phyloP scores from a whole-genome alignment of 2,797 vertebrate species.

The Ara ararauna region DNA sequence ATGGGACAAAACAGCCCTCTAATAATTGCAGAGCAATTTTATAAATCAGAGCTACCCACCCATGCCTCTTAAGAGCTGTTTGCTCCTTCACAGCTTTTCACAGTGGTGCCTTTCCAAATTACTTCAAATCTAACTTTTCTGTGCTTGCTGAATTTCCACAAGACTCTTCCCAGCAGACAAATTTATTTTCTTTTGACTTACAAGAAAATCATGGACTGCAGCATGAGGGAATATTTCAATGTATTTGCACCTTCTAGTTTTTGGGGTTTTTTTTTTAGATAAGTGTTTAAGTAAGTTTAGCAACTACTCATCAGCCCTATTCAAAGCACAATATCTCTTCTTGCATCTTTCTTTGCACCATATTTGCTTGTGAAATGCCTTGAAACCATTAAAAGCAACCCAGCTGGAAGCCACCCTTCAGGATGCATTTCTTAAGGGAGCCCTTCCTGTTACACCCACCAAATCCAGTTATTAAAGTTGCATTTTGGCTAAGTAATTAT shows the following conservation, averaged over 20 bases:
- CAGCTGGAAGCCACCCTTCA: neutral
- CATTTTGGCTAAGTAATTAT: neutral
- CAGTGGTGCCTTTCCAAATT: neutral
- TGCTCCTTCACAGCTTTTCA: neutral
- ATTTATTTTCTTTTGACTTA: neutral
- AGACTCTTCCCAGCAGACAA: rapidly evolving
- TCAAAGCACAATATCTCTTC: neutral
- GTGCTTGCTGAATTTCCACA: rapidly evolving
- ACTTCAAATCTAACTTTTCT: neutral
- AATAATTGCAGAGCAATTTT: neutral
- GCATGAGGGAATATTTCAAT: neutral
- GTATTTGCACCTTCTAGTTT: neutral
- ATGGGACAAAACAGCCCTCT: neutral
- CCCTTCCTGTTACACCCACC: neutral
- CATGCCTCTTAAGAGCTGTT: neutral
- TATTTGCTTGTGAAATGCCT: neutral
- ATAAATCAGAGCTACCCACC: neutral
- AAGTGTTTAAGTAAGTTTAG: neutral
- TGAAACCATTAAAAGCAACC: neutral
- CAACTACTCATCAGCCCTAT: neutral
- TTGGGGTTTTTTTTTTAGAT: neutral
- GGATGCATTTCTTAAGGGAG: neutral
- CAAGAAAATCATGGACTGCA: neutral
- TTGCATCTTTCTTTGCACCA: neutral
- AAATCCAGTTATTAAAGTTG: neutral